Conservation (phyloP, 2,113 vertebrate genomes). For the Megalops atlanticus region DNA sequence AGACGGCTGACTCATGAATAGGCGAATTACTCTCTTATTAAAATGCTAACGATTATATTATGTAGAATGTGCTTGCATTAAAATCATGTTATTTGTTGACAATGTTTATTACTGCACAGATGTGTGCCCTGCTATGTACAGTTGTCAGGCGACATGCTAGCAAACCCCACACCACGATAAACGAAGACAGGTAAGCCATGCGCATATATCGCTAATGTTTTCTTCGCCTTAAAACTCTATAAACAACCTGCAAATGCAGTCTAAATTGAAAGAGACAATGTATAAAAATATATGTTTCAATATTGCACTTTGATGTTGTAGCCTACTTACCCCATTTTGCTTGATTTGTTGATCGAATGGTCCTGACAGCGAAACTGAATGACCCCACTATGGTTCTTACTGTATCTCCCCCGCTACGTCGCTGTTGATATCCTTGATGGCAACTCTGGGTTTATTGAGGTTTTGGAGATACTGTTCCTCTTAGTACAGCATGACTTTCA, state of each 20-base stretch:
- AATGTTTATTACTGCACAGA: background rate
- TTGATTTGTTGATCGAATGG: constrained; percentile 37
- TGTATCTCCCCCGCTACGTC: constrained; percentile 41
- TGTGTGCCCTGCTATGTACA: background rate
- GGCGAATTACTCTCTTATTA: background rate
- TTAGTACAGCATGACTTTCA: constrained; percentile 57
- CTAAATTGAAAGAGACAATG: constrained; percentile 43
- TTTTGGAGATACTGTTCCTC: constrained; percentile 37
- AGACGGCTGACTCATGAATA: background rate
- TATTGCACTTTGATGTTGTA: background rate
- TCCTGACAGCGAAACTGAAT: constrained; percentile 40
- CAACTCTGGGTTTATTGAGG: constrained; percentile 37
- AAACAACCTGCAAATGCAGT: constrained; percentile 38
- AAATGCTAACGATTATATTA: background rate
- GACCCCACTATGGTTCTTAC: constrained; percentile 46
- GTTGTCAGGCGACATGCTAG: background rate
- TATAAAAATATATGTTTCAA: constrained; percentile 46
- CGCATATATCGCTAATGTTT: constrained; percentile 14
- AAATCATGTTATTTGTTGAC: background rate
- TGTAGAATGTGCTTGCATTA: background rate
- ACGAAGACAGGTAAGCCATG: constrained; percentile 11
- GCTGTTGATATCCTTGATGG: constrained; percentile 29
- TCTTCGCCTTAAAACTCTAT: constrained; percentile 1
- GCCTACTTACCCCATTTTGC: constrained; percentile 72
- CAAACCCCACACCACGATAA: background rate